Conservation (phyloP, 2,113 vertebrate genomes). For the Calonectris borealis region DNA sequence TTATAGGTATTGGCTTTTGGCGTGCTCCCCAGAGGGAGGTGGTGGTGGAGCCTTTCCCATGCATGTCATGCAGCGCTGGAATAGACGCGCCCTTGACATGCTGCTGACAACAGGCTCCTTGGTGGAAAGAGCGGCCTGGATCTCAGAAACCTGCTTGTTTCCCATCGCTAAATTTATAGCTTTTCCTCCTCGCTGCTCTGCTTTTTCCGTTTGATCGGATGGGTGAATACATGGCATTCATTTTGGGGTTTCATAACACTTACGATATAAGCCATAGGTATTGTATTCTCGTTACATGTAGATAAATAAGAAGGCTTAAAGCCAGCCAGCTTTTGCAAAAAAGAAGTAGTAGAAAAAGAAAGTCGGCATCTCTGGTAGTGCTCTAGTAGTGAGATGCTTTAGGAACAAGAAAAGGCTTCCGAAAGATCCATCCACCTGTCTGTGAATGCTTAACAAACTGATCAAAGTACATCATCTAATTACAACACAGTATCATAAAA, state of each 20-base stretch:
- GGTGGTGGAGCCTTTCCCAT: neutral
- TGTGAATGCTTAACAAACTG: neutral
- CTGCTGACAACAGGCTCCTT: accelerated
- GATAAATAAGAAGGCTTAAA: neutral
- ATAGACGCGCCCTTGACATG: accelerated
- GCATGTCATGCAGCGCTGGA: neutral
- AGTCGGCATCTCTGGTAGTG: neutral
- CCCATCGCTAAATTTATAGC: neutral
- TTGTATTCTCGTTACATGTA: neutral
- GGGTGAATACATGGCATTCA: neutral
- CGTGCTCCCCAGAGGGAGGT: accelerated
- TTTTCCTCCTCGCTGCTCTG: neutral
- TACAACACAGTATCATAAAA: neutral
- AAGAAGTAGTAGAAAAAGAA: neutral
- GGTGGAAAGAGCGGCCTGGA: neutral
- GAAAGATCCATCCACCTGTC: neutral
- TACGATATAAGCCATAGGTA: accelerated
- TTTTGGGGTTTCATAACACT: accelerated
- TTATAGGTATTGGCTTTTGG: neutral
- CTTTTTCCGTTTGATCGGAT: neutral
- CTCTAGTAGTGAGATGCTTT: neutral
- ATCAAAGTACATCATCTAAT: neutral
- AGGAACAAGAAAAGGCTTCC: neutral
- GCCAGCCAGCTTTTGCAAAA: neutral
- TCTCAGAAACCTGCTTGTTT: neutral